Base-by-base conservation (phyloP, 2,797 vertebrate genomes). In the Chloroceryle inda region DNA sequence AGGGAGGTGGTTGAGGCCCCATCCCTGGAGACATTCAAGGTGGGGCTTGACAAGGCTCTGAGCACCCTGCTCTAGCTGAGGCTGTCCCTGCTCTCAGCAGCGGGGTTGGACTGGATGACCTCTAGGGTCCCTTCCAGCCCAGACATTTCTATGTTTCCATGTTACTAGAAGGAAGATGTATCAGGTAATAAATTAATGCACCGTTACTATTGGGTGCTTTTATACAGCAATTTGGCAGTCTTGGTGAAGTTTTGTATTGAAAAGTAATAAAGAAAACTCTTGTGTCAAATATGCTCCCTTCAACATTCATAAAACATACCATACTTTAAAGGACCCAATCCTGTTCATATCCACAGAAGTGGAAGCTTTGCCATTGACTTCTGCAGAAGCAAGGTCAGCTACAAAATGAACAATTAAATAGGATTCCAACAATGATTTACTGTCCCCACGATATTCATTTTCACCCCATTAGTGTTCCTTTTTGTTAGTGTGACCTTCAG, bases 391-490 rank as follows among this genome's bases (percentile, higher is more conserved):
- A 88, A 94, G 89, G 92, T 94, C 85, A 88, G 37, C 45, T 83
- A 82, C 79, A 94, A 84, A 94, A 90, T 37, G 31, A 75, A 67
- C 69, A 81, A 47, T 92, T 94, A 94, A 95, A 64, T 71, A 76
- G 73, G 66, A 73, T 76, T 90, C 67, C 68, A 81, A 31, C 83
- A 90, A 71, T 90, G 71, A 96, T 88, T 94, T 94, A 94, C 56
- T 85, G 40, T 92, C 56, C 80, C 76, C 69, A n/a, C 1, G 18
- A 84, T 88, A 83, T 16, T 92, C 2, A 86, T 94, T 96, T 92
- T 91, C 88, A 86, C 69, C 82, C 79, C 27, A 71, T 94, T 92
- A 88, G 17, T 2, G 47, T 80, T 97, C 44, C 82, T 94, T 92
- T 91, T 31, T 0, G 4, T 86, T 85, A 78, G 38, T 55, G 31